Base-by-base conservation (phyloP, 1,140 invertebrate genomes). In the Drosophila subpulchrella region DNA sequence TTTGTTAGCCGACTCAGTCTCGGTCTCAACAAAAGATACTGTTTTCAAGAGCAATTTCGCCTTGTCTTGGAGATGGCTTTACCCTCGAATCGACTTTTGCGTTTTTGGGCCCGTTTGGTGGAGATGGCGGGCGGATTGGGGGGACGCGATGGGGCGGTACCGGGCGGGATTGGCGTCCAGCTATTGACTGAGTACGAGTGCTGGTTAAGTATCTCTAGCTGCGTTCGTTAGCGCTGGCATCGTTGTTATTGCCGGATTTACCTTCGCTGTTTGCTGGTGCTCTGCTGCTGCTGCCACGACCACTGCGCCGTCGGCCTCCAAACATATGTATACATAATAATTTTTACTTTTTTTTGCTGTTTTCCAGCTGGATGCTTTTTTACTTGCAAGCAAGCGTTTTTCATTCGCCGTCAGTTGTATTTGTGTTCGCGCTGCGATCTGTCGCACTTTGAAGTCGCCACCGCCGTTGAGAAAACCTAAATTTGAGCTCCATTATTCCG, bases 321-420 rank as follows among this genome's bases (percentile, higher is more conserved):
- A 86, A 80, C 80, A 86, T 66, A 65, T 89, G 83, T 80, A 83
- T 88, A 82, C 84, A 88, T 89, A 89, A 84, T 86, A 79, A 75
- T 75, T 88, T 88, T 82, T 81, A 75, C 74, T 86, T 84, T 76
- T 84, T 83, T 84, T 75, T 65, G 86, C 76, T 67, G 84, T 89
- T 86, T 86, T 86, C 83, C 83, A 86, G 84, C 83, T 75, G 71
- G 83, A 67, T 89, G 83, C 60, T 90, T 91, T 90, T 90, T 91
- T 91, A 91, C 90, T 83, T 91, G 81, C 75, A 70, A 83, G 84
- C 86, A 70, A 91, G 89, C 79, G 81, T 79, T 91, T 91, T 91
- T 90, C 86, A 91, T 86, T 85, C 90, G 80, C 86, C 67, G 90
- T 91, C 90, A 91, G 90, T 91, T 91, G 83, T 75, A 85, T 90